Evolutionary conservation across 2,888 invertebrate genomes (phyloP).

Genomic region (Pherbina coryleti): DNA sequence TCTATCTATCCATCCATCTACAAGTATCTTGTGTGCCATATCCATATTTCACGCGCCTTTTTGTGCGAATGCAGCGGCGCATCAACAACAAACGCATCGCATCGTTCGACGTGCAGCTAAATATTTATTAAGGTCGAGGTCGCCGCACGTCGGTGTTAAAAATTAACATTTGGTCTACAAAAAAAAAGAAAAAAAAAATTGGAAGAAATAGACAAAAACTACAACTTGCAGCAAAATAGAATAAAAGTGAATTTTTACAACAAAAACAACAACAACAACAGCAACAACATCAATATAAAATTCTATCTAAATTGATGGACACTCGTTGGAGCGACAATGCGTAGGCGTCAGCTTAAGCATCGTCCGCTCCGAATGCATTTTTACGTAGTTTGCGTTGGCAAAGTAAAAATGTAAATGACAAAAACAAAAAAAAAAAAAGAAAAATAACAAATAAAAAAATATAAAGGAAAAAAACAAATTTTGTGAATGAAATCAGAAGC

Average conservation of each 20-base stretch:
- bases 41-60: neutral
- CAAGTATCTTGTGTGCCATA: too few relatives aligned
- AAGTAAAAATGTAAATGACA: neutral
- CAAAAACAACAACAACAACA: neutral
- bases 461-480: neutral
- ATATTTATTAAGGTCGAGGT: conserved; percentile 35
- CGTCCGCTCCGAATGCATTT: conserved; percentile 3
- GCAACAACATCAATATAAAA: neutral
- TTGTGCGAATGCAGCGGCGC: neutral
- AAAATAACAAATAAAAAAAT: too few relatives aligned
- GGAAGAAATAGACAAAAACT: neutral
- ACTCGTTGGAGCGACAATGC: neutral
- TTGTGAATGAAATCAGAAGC: conserved; percentile 26
- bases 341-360: neutral
- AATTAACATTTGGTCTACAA: neutral
- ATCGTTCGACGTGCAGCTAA: conserved; percentile 2
- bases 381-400: conserved; percentile 2
- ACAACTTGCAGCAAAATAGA: neutral
- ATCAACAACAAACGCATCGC: conserved; percentile 18
- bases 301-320: conserved; percentile 9
- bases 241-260: neutral
- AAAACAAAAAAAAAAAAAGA: neutral
- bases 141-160: conserved; percentile 19
- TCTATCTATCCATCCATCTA: too few relatives aligned
- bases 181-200: neutral